Evolutionary conservation across 2,888 invertebrate species (phyloP).

Genomic region (Callimorpha dominula): DNA sequence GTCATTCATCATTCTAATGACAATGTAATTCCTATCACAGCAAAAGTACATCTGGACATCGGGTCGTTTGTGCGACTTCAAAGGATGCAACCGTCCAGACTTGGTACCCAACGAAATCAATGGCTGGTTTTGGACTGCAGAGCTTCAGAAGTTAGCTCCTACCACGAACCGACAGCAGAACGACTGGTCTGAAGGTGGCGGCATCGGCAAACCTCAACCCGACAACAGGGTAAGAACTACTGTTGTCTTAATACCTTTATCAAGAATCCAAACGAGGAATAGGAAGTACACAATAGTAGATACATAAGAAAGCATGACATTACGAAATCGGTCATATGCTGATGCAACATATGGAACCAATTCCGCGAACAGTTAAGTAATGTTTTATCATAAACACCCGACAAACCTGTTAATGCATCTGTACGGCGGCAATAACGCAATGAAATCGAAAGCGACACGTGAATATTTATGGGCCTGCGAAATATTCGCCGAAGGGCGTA

Average conservation of each 20-base stretch:
- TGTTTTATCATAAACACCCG: slow-evolving; percentile 70
- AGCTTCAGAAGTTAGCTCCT: slow-evolving; percentile 94
- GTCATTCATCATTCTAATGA: slow-evolving; percentile 18
- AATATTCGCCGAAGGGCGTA: slow-evolving; percentile 85
- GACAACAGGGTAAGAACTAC: slow-evolving; percentile 89
- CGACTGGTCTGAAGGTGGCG: slow-evolving; percentile 96
- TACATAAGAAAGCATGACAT: slow-evolving; percentile 58
- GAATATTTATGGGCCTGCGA: slow-evolving; percentile 83
- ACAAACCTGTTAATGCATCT: slow-evolving; percentile 61
- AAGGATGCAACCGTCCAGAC: slow-evolving; percentile 95
- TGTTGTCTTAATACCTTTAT: background rate
- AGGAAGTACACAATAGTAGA: slow-evolving; percentile 49
- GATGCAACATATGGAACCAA: slow-evolving; percentile 67
- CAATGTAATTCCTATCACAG: slow-evolving; percentile 64
- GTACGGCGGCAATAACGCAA: slow-evolving; percentile 73
- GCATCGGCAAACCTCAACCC: slow-evolving; percentile 94
- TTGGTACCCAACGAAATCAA: slow-evolving; percentile 93
- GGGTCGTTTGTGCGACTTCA: slow-evolving; percentile 95
- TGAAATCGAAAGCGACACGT: slow-evolving; percentile 82
- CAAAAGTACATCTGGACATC: slow-evolving; percentile 97
- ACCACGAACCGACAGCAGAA: slow-evolving; percentile 93
- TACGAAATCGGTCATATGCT: slow-evolving; percentile 69
- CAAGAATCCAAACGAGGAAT: slow-evolving; percentile 38
- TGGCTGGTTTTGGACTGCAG: slow-evolving; percentile 98
- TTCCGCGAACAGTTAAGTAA: slow-evolving; percentile 78